These are phyloP conservation scores for Hyles vespertilio DNA, from an alignment of 1,140 invertebrate species.

Conservation along the genomic window DNA sequence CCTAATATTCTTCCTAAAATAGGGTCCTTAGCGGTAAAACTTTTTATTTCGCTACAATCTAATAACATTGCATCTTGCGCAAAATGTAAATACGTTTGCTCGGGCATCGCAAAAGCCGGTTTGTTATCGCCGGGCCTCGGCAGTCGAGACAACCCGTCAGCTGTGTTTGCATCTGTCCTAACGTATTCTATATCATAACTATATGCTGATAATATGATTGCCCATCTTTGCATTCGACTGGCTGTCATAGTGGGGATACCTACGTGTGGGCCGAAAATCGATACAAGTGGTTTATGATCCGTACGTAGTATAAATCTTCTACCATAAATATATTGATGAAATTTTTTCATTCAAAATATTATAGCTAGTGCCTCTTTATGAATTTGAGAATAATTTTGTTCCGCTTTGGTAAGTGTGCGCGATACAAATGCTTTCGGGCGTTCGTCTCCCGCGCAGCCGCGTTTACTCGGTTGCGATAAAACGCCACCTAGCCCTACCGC, in stretches of 20 bases:
- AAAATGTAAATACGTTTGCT: constrained; percentile 11
- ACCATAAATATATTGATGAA: constrained; percentile 75
- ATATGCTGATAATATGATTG: constrained; percentile 41
- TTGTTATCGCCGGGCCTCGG: neutral
- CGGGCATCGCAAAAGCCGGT: neutral
- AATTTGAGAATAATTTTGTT: constrained; percentile 72
- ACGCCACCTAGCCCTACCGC: no score
- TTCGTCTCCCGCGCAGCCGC: no score
- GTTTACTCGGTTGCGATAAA: no score
- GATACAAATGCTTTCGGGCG: constrained; percentile 69
- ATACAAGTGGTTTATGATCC: constrained; percentile 65
- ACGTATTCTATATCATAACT: constrained; percentile 46
- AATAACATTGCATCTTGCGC: constrained; percentile 12
- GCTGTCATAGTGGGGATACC: constrained; percentile 10
- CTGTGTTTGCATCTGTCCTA: constrained; percentile 17
- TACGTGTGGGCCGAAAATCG: no score
- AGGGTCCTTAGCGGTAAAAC: constrained; percentile 15
- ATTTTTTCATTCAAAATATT: constrained; percentile 65
- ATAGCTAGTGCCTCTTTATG: constrained; percentile 75
- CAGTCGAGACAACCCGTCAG: constrained; percentile 24
- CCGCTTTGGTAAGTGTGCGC: constrained; percentile 53
- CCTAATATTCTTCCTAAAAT: constrained; percentile 21
- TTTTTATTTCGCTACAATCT: constrained; percentile 8
- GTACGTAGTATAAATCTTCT: constrained; percentile 64
- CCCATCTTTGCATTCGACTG: constrained; percentile 47